Evolutionary conservation across 35 echinoderm and acorn worm genomes (phyloP).

Genomic region (Chiridota heheva): DNA sequence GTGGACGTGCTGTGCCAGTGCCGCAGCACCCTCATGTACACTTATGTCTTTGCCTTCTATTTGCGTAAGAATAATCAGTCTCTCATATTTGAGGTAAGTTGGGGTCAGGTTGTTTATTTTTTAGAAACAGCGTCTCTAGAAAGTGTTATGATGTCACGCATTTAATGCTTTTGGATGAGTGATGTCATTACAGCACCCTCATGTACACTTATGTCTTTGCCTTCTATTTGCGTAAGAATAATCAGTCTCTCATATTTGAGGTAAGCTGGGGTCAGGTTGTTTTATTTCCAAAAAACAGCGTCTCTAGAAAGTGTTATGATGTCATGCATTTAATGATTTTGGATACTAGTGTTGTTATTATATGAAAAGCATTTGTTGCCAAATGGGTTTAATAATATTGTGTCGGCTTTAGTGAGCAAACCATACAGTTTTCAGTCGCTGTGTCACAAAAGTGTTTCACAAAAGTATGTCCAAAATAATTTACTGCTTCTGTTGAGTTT

Average conservation of each 20-base stretch:
- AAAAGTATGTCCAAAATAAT: too few species aligned
- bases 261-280: background rate
- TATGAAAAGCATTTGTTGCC: too few species aligned
- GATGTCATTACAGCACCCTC: too few species aligned
- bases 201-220: conserved; percentile 89
- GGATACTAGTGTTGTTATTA: too few species aligned
- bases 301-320: background rate
- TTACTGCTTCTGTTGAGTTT: too few species aligned
- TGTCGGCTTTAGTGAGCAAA: too few species aligned
- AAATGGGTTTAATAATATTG: too few species aligned
- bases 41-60: conserved; percentile 99
- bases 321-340: background rate
- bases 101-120: too few species aligned
- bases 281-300: too few species aligned
- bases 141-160: background rate
- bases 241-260: conserved; percentile 95
- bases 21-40: conserved; percentile 94
- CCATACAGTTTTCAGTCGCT: too few species aligned
- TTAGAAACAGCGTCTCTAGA: background rate
- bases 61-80: conserved; percentile 99
- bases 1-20: conserved; percentile 94
- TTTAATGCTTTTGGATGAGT: too few species aligned
- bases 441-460: too few species aligned
- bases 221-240: conserved; percentile 87
- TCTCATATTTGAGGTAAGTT: conserved; percentile 96